Evolutionary conservation across 1,140 invertebrate species (phyloP).

Genomic region (Zophobas morio): DNA sequence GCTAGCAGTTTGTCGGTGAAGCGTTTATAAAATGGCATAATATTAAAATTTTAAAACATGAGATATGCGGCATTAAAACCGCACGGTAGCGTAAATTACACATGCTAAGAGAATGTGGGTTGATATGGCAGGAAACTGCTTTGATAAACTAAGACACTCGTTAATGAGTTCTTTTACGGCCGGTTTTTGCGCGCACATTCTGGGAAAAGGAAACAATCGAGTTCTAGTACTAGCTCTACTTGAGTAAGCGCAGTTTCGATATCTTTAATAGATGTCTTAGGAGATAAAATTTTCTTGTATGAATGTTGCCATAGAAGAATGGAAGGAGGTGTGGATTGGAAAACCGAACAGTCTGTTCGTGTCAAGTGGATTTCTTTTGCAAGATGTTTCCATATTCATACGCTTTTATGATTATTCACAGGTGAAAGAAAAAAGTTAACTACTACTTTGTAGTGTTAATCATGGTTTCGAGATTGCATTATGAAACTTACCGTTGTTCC

Average conservation of each 20-base stretch:
- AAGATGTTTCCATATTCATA: no score
- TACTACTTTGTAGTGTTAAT: no score
- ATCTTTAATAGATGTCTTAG: not conserved
- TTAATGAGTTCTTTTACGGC: slow-evolving; percentile 40
- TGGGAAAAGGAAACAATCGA: slow-evolving; percentile 18
- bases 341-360: no score
- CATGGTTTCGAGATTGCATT: no score
- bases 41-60: slow-evolving; percentile 46
- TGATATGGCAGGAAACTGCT: slow-evolving; percentile 48
- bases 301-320: no score
- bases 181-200: slow-evolving; percentile 8
- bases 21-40: slow-evolving; percentile 40
- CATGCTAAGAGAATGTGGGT: slow-evolving; percentile 48
- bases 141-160: slow-evolving; percentile 45
- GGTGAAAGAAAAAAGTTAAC: no score
- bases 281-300: no score
- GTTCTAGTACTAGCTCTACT: not conserved
- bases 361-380: no score
- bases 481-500: no score
- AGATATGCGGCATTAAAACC: slow-evolving; percentile 27
- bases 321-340: no score
- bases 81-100: slow-evolving; percentile 52
- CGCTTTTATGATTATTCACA: no score
- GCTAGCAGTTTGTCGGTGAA: slow-evolving; percentile 27
- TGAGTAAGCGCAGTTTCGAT: not conserved